These are phyloP conservation scores for Bhutanitis thaidina DNA, from an alignment of 2,888 invertebrate genomes.

Conservation along the genomic window DNA sequence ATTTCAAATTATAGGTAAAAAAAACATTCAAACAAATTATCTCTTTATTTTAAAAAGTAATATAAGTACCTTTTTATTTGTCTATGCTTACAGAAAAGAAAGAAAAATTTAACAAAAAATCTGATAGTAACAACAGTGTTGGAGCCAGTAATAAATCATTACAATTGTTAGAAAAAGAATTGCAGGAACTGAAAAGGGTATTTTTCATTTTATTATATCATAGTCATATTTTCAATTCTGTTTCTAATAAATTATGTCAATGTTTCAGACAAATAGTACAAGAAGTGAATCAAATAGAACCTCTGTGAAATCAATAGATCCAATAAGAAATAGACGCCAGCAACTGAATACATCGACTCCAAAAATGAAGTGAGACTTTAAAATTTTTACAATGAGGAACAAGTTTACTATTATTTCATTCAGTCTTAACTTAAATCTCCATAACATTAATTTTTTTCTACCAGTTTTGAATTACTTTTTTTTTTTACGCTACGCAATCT, in stretches of 20 bases:
- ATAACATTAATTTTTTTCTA: too few relatives aligned
- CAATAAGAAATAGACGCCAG: slow-evolving; percentile 42
- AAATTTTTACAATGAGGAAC: too few relatives aligned
- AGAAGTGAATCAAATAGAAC: slow-evolving; percentile 44
- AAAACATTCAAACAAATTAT: neutral
- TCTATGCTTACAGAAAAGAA: slow-evolving; percentile 37
- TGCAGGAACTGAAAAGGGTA: slow-evolving; percentile 80
- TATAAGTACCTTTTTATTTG: neutral
- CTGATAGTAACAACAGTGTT: slow-evolving; percentile 40
- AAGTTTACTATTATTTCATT: too few relatives aligned
- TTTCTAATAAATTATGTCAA: too few relatives aligned
- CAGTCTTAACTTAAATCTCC: too few relatives aligned
- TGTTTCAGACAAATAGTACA: slow-evolving; percentile 59
- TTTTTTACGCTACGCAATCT: too few relatives aligned
- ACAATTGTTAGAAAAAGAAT: slow-evolving; percentile 78
- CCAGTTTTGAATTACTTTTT: too few relatives aligned
- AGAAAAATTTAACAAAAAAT: slow-evolving; percentile 41
- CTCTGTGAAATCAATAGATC: slow-evolving; percentile 41
- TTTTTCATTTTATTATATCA: neutral
- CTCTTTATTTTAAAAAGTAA: too few relatives aligned
- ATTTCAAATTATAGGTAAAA: slow-evolving; percentile 26
- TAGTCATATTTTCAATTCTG: neutral
- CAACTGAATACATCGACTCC: slow-evolving; percentile 64
- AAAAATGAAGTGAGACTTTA: slow-evolving; percentile 46
- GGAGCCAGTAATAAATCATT: slow-evolving; percentile 66